These are phyloP conservation scores for Dusona sp. DNA, from an alignment of 2,888 invertebrate species.

Conservation along the genomic window DNA sequence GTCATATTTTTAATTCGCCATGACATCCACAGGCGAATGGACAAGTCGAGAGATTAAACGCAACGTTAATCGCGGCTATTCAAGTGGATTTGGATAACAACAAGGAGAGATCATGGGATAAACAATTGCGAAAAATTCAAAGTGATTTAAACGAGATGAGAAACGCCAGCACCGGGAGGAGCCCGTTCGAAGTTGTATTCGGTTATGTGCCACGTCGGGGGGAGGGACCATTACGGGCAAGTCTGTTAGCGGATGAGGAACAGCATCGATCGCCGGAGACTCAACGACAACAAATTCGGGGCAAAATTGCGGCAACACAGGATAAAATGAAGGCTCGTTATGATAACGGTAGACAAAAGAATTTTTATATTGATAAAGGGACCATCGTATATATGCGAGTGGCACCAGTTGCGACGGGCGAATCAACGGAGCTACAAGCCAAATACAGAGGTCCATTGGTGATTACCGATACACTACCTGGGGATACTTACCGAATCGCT, in stretches of 20 bases:
- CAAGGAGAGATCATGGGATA: constrained; percentile 16
- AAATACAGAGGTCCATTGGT: not conserved
- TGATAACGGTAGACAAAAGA: constrained; percentile 14
- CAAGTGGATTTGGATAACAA: constrained; percentile 22
- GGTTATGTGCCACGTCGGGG: constrained; percentile 41
- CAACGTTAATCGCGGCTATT: constrained; percentile 55
- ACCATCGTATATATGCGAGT: constrained; percentile 43
- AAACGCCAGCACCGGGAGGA: constrained; percentile 65
- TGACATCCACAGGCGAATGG: constrained; percentile 69
- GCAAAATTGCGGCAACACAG: not conserved
- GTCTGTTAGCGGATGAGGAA: too few relatives aligned
- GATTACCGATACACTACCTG: constrained; percentile 4
- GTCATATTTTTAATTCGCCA: constrained; percentile 57
- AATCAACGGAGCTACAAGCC: constrained; percentile 40
- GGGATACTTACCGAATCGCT: constrained; percentile 47
- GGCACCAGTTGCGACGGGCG: constrained; percentile 29
- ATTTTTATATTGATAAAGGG: constrained; percentile 18
- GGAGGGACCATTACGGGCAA: not conserved
- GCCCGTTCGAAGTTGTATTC: constrained; percentile 64
- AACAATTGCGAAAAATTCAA: constrained; percentile 35
- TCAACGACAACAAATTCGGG: constrained; percentile 38
- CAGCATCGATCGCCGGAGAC: constrained; percentile 42
- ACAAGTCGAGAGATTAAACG: constrained; percentile 59
- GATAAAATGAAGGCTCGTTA: constrained; percentile 5
- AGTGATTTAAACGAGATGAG: constrained; percentile 61